phyloP scores from a whole-genome alignment of 2,888 invertebrate species.

The Perizoma flavofasciatum region DNA sequence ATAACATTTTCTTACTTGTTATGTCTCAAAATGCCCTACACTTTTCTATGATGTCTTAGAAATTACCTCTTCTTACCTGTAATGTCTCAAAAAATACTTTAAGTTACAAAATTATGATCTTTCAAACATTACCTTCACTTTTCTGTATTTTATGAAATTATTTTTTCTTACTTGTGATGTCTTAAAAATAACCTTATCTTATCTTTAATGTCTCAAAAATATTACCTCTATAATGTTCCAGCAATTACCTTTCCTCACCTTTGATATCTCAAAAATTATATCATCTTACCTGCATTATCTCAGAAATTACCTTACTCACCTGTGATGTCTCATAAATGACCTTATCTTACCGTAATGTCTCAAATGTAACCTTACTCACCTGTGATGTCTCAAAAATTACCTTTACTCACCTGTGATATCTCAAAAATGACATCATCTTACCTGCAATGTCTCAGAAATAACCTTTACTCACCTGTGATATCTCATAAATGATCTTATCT shows the following conservation, averaged over 20 bases:
- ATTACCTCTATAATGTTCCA: constrained; percentile 83
- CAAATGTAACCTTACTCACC: too few species aligned
- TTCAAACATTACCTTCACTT: too few species aligned
- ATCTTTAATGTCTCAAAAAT: constrained; percentile 74
- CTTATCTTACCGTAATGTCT: too few species aligned
- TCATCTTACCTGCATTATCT: constrained; percentile 79
- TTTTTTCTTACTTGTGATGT: too few species aligned
- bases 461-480: constrained; percentile 75
- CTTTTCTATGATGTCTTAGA: constrained; percentile 53
- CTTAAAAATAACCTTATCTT: too few species aligned
- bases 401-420: constrained; percentile 53
- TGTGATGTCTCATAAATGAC: too few species aligned
- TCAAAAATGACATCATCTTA: constrained; percentile 67
- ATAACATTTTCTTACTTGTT: too few species aligned
- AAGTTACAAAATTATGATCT: too few species aligned
- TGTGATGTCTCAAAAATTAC: too few species aligned
- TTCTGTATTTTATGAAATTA: too few species aligned
- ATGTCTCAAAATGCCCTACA: constrained; percentile 71
- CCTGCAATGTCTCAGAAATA: constrained; percentile 83
- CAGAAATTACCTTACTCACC: constrained; percentile 74
- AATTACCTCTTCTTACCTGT: constrained; percentile 65
- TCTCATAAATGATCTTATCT: constrained; percentile 2
- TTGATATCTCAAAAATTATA: too few species aligned
- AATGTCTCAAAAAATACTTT: constrained; percentile 82
- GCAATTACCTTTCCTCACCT: constrained; percentile 83